Base-by-base conservation (phyloP, 2,797 vertebrate species). In the Manis javanica region DNA sequence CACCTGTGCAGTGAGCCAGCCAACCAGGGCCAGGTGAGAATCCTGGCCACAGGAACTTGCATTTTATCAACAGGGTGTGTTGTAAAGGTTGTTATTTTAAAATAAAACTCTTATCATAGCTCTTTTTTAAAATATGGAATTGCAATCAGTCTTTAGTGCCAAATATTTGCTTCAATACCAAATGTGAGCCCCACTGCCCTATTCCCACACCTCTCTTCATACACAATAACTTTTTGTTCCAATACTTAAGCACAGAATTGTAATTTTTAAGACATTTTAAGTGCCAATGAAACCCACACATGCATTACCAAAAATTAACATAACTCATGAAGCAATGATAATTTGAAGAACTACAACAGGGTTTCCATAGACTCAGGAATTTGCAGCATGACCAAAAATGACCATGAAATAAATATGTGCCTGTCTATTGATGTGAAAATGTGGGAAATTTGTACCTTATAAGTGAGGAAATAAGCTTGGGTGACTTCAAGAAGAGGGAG, bases 121-220 rank as follows among this genome's bases (percentile, higher is more conserved):
- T 83, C 46, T 55, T 92, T 93, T 83, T 39, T 51, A 83, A 91
- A 95, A 90, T 57, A 64, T 4, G 9, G 37, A 85, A 77, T 83
- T 93, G 57, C 81, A 42, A 49, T 74, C 64, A 93, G 89, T 91
- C 79, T 88, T 78, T 86, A 83, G 4, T 46, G 37, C 79, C n/a
- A 83, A 95, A 95, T 84, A 95, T 37, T 95, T 94, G 53, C 39
- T 91, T 91, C 91, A 75, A 18, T 71, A 90, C 23, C 66, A 90
- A 91, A 71, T 53, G 34, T 72, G 53, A 83, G 69, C 14, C 31
- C n/a, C 42, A 42, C 19, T 55, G 34, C 49, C 49, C 37, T 66
- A 10, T 79, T 89, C 42, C 53, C 46, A 96, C 0, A 0, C 31
- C 55, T 87, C 93, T 93, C 34, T 63, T 93, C 69, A 75, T 16